phyloP scores from a whole-genome alignment of 53 echinoderm and acorn worm species.

The Apostichopus leukothele region DNA sequence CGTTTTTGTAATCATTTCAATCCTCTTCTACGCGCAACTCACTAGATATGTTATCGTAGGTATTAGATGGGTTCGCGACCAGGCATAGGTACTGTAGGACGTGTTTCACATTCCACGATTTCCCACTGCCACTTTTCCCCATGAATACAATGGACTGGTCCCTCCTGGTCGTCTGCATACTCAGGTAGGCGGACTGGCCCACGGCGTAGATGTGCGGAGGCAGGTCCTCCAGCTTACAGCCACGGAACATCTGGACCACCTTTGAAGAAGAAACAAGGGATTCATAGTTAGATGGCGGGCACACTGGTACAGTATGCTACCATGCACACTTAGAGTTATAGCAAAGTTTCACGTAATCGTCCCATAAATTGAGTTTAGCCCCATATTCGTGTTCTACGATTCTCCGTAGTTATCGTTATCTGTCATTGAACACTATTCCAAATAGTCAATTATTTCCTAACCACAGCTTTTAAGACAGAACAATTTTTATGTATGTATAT shows the following conservation, averaged over 20 bases:
- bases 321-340: too few species aligned
- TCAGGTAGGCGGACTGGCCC: slow-evolving; percentile 93
- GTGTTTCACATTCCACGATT: slow-evolving; percentile 90
- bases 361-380: too few species aligned
- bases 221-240: slow-evolving; percentile 97
- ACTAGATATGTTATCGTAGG: slow-evolving; percentile 38
- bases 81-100: slow-evolving; percentile 89
- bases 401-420: too few species aligned
- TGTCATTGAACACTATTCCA: too few species aligned
- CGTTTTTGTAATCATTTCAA: too few species aligned
- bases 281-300: too few species aligned
- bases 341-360: too few species aligned
- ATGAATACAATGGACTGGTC: slow-evolving; percentile 97
- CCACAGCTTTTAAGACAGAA: too few species aligned
- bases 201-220: slow-evolving; percentile 98
- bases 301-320: too few species aligned
- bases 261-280: slow-evolving; percentile 15
- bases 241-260: slow-evolving; percentile 97
- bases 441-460: too few species aligned
- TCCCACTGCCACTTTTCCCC: slow-evolving; percentile 93
- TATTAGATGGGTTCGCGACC: slow-evolving; percentile 75
- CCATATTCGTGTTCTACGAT: too few species aligned
- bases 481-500: too few species aligned
- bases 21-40: not conserved
- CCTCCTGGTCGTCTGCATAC: slow-evolving; percentile 76